These are phyloP conservation scores for Synanthedon tipuliformis DNA, from an alignment of 2,888 invertebrate species.

Conservation along the genomic window DNA sequence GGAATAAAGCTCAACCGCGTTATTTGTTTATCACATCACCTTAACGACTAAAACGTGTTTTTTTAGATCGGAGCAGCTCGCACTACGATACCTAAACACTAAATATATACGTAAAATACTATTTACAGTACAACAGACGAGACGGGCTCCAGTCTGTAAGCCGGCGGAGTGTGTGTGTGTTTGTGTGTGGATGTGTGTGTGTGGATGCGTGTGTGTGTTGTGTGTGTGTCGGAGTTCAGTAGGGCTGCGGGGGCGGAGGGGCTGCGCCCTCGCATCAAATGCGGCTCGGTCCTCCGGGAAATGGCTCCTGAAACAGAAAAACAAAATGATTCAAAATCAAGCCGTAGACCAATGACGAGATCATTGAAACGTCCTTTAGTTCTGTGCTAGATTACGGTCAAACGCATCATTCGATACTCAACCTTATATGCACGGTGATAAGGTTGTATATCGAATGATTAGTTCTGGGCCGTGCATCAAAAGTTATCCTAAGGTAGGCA, in stretches of 20 bases:
- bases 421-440: too few species aligned
- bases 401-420: too few species aligned
- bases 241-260: conserved; percentile 6
- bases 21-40: conserved; percentile 30
- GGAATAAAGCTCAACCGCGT: conserved; percentile 27
- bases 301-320: conserved; percentile 40
- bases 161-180: neutral
- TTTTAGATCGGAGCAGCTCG: neutral
- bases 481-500: too few species aligned
- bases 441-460: too few species aligned
- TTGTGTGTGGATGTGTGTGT: conserved; percentile 1
- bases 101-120: conserved; percentile 32
- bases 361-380: too few species aligned
- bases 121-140: conserved; percentile 30
- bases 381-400: too few species aligned
- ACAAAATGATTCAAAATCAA: too few species aligned
- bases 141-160: neutral
- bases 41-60: conserved; percentile 17
- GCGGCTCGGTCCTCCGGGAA: conserved; percentile 45
- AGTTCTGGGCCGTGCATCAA: too few species aligned
- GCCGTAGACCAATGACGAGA: too few species aligned
- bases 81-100: conserved; percentile 2
- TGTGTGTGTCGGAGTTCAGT: conserved; percentile 2
- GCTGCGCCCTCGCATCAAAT: conserved; percentile 48
- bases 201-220: conserved; percentile 2